Conservation (phyloP, 2,888 invertebrate genomes). For the Clistopyga incitator region DNA sequence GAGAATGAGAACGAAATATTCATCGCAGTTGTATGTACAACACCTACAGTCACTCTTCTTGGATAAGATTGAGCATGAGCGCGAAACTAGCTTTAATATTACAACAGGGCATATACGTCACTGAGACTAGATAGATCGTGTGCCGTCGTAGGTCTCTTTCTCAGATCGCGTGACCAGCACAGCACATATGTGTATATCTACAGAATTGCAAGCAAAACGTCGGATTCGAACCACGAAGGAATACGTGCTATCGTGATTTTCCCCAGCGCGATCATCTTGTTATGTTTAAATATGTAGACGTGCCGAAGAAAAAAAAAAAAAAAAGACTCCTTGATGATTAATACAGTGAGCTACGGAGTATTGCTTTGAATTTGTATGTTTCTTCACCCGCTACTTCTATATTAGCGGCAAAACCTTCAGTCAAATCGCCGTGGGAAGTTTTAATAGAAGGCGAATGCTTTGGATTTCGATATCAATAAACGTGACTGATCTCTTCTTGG, state of each 20-base stretch:
- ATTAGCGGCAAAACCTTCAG: not conserved
- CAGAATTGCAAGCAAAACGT: not conserved
- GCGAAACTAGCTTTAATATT: slow-evolving; percentile 12
- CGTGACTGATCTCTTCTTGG: not conserved
- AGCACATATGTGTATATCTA: slow-evolving; percentile 12
- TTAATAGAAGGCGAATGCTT: not conserved
- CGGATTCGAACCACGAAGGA: slow-evolving; percentile 16
- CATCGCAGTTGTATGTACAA: not conserved
- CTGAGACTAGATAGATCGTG: slow-evolving; percentile 24
- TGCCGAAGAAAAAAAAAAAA: not conserved
- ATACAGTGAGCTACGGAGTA: not conserved
- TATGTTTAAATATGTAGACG: not conserved
- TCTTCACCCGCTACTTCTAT: not conserved
- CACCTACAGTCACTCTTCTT: not conserved
- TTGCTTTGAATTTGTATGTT: not conserved
- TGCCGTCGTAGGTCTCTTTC: slow-evolving; percentile 17
- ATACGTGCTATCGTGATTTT: slow-evolving; percentile 13
- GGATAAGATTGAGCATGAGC: not conserved
- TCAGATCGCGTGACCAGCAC: slow-evolving; percentile 24
- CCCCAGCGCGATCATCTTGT: slow-evolving; percentile 22
- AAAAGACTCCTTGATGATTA: slow-evolving; percentile 7
- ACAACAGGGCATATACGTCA: slow-evolving; percentile 26
- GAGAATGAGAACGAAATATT: slow-evolving; percentile 8
- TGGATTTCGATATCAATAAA: not conserved
- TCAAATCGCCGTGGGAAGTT: not conserved